These are phyloP conservation scores for Dipodomys merriami DNA, from an alignment of 2,113 vertebrate genomes.

Conservation along the genomic window DNA sequence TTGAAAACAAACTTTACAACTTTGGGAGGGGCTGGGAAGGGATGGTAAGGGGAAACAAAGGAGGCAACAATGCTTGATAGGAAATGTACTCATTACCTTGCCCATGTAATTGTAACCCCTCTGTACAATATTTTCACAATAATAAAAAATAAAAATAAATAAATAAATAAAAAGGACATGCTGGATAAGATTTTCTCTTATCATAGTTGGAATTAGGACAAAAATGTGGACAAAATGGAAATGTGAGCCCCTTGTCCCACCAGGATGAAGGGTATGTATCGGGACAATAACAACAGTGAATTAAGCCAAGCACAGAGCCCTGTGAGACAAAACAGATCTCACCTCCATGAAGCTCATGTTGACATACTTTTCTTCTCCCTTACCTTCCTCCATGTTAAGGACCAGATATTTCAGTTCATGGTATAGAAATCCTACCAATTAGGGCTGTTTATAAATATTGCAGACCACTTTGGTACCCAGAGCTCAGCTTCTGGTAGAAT, in stretches of 20 bases:
- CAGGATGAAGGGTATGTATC: not conserved
- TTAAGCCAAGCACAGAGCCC: not conserved
- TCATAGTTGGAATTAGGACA: not conserved
- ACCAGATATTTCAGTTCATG: not conserved
- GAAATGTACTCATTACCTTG: too few relatives aligned
- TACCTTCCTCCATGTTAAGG: not conserved
- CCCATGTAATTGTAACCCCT: too few relatives aligned
- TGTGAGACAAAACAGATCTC: accelerated
- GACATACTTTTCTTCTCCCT: not conserved
- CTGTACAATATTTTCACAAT: too few relatives aligned
- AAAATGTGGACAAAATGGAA: not conserved
- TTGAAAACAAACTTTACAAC: too few relatives aligned
- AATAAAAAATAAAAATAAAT: too few relatives aligned
- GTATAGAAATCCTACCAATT: not conserved
- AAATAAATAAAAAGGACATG: too few relatives aligned
- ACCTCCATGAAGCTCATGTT: accelerated
- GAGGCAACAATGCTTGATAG: too few relatives aligned
- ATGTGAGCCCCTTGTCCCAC: not conserved
- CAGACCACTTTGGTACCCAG: too few relatives aligned
- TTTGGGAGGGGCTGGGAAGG: too few relatives aligned
- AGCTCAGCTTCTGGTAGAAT: not conserved
- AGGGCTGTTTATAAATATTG: not conserved
- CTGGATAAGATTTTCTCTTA: not conserved
- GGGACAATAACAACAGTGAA: not conserved
- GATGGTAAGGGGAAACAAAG: too few relatives aligned